These are phyloP conservation scores for Saccostrea cuccullata DNA, from an alignment of 1,140 invertebrate genomes.

Conservation along the genomic window DNA sequence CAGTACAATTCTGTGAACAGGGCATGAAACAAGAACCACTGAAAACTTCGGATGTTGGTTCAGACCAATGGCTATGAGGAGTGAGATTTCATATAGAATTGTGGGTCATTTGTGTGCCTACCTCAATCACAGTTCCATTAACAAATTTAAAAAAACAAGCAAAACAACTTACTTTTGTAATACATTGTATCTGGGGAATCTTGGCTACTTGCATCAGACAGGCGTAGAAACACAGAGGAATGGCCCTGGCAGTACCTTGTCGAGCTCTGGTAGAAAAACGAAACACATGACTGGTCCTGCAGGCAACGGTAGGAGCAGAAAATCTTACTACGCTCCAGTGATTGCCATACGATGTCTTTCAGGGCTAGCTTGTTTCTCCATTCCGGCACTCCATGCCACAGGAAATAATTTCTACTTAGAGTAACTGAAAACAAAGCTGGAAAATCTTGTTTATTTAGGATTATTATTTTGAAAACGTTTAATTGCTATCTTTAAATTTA, in stretches of 20 bases:
- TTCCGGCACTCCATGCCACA: slow-evolving; percentile 2
- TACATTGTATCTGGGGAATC: not conserved
- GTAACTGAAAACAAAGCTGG: not conserved
- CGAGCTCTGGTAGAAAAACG: slow-evolving; percentile 2
- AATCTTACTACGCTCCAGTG: not conserved
- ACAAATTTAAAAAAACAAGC: no score
- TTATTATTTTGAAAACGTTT: no score
- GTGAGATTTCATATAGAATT: no score
- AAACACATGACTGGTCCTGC: not conserved
- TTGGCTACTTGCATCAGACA: not conserved
- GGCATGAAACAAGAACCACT: no score
- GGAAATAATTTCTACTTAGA: not conserved
- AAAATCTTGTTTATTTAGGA: no score
- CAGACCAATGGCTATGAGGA: no score
- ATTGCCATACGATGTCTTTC: not conserved
- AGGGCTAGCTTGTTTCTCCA: not conserved
- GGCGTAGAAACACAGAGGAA: not conserved
- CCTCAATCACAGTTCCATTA: no score
- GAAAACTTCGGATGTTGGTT: no score
- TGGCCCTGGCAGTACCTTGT: not conserved
- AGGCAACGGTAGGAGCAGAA: not conserved
- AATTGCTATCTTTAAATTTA: no score
- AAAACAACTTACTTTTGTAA: not conserved
- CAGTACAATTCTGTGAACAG: no score
- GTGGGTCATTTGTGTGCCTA: no score